Percentiles rank a stretch among this genome's conserved stretches.
These are phyloP conservation scores for Aphodius sticticus DNA, from an alignment of 2,888 invertebrate genomes.

Conservation along the genomic window DNA sequence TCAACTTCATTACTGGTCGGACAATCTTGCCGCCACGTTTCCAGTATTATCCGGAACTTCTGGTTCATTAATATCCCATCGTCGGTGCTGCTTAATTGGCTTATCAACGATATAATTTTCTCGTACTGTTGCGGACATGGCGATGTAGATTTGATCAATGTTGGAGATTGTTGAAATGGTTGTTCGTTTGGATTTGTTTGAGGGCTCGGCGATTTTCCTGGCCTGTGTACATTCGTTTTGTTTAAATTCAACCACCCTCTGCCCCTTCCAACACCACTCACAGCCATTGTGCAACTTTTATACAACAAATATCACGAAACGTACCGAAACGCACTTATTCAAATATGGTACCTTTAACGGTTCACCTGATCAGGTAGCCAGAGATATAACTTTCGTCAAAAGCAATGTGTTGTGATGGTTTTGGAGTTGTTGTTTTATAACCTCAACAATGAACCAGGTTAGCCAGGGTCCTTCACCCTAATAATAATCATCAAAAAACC, in stretches of 20 bases:
- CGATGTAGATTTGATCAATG: constrained; percentile 20
- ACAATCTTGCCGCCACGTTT: constrained; percentile 52
- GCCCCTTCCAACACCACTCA: constrained; percentile 50
- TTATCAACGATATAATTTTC: constrained; percentile 50
- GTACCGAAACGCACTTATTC: constrained; percentile 7
- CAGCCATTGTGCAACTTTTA: constrained; percentile 41
- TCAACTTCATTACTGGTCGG: constrained; percentile 49
- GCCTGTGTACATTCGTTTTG: constrained; percentile 41
- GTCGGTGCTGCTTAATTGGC: constrained; percentile 52
- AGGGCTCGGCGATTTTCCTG: constrained; percentile 38
- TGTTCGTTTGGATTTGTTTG: constrained; percentile 22
- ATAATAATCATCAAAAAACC: background rate
- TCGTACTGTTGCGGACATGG: constrained; percentile 38
- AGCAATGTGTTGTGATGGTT: background rate
- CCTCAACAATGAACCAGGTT: background rate
- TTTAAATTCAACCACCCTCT: constrained; percentile 52
- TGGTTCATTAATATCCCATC: constrained; percentile 58
- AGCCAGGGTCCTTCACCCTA: background rate
- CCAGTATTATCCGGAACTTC: constrained; percentile 54
- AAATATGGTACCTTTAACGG: background rate
- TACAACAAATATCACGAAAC: background rate
- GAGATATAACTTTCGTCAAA: background rate
- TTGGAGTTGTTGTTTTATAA: constrained; percentile 4
- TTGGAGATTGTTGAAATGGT: constrained; percentile 8
- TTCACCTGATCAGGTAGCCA: background rate